phyloP scores from a whole-genome alignment of 2,797 vertebrate genomes.

The Fistularia commersonii region DNA sequence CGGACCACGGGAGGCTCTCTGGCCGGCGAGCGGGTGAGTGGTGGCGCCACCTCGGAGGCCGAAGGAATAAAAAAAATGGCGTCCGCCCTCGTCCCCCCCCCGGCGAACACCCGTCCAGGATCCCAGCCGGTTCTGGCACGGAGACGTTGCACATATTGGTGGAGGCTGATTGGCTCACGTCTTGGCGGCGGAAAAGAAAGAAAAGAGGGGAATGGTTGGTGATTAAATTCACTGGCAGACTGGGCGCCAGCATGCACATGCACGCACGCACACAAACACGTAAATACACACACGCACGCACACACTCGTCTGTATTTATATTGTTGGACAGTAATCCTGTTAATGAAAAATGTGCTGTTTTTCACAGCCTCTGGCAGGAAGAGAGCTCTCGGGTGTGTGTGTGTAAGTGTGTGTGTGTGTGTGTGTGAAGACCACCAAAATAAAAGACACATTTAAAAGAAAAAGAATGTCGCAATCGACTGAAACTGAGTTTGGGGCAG shows the following conservation, averaged over 20 bases:
- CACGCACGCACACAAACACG: conserved; percentile 7
- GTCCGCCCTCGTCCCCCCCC: conserved; percentile 57
- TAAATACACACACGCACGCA: conserved; percentile 16
- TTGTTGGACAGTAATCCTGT: conserved; percentile 68
- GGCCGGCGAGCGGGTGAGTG: too few relatives aligned
- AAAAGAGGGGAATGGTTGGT: conserved; percentile 57
- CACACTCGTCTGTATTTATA: conserved; percentile 65
- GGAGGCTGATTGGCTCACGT: conserved; percentile 67
- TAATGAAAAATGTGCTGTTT: conserved; percentile 72
- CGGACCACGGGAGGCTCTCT: too few relatives aligned
- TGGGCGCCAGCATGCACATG: too few relatives aligned
- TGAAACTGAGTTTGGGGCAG: conserved; percentile 36
- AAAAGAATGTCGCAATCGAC: conserved; percentile 51
- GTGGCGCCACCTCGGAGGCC: too few relatives aligned
- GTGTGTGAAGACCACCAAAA: conserved; percentile 43
- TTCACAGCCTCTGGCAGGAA: conserved; percentile 59
- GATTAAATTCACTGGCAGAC: conserved; percentile 74
- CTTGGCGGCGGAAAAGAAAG: conserved; percentile 51
- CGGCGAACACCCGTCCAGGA: conserved; percentile 44
- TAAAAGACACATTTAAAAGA: conserved; percentile 52
- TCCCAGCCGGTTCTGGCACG: conserved; percentile 62
- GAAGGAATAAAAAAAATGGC: conserved; percentile 49
- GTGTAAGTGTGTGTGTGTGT: conserved; percentile 39
- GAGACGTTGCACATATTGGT: conserved; percentile 67
- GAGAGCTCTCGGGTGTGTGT: conserved; percentile 46